Conservation (phyloP, 2,797 vertebrate genomes). For the Scyliorhinus canicula region DNA sequence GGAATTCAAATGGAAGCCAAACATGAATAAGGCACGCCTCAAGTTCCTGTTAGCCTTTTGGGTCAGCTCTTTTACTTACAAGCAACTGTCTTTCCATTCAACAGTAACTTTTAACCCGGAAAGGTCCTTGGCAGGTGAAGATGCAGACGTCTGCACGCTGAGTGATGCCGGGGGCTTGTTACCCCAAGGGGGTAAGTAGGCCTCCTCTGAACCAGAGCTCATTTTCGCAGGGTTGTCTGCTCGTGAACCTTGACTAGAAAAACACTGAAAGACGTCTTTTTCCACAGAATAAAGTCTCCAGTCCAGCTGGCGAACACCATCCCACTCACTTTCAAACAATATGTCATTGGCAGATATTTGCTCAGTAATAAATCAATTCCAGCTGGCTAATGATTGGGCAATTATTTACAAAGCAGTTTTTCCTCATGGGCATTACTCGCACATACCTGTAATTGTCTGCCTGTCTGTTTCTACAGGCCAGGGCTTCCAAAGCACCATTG, state of each 20-base stretch:
- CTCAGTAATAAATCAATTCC: constrained; percentile 24
- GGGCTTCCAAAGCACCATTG: background rate
- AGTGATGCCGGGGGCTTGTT: background rate
- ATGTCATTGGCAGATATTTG: constrained; percentile 23
- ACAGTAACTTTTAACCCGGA: constrained; percentile 18
- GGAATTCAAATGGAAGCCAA: constrained; percentile 5
- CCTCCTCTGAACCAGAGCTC: constrained; percentile 8
- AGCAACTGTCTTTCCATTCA: constrained; percentile 30
- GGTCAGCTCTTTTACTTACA: background rate
- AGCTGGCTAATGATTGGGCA: constrained; percentile 19
- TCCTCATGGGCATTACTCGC: background rate
- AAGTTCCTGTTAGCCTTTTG: constrained; percentile 10
- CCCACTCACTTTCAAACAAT: constrained; percentile 14
- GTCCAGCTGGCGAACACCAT: background rate
- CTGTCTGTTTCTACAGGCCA: background rate
- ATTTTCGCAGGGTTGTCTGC: constrained; percentile 15
- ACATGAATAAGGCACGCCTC: background rate
- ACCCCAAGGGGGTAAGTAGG: background rate
- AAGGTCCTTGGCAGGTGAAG: constrained; percentile 29
- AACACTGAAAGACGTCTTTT: background rate
- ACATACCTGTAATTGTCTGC: background rate
- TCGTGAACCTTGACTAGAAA: constrained; percentile 29
- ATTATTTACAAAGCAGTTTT: constrained; percentile 31
- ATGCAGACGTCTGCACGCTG: constrained; percentile 20
- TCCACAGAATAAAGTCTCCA: constrained; percentile 30